Percentiles rank a stretch among this genome's conserved stretches.
These are phyloP conservation scores for Imbricaverruca yamaguchii DNA, from an alignment of 2,888 invertebrate species.

Conservation along the genomic window DNA sequence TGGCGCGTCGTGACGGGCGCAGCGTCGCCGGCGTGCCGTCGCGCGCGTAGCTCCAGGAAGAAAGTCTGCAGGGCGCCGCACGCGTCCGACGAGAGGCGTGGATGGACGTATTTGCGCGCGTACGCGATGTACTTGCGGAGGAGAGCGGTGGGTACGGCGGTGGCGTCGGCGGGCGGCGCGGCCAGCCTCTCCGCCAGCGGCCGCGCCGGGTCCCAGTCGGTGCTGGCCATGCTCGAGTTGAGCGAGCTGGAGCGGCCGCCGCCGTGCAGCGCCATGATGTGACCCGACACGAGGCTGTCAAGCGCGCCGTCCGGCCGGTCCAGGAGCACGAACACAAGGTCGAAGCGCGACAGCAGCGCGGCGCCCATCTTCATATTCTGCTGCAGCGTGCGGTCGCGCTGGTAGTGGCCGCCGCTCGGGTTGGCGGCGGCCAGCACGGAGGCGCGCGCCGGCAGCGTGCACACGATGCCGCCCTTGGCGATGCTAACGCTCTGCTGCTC, in stretches of 20 bases:
- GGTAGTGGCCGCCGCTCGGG: slow-evolving; percentile 60
- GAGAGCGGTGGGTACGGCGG: slow-evolving; percentile 63
- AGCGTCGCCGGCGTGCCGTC: slow-evolving; percentile 55
- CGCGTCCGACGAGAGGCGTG: slow-evolving; percentile 64
- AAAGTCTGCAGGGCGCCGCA: slow-evolving; percentile 63
- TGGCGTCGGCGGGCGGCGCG: slow-evolving; percentile 41
- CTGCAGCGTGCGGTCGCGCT: slow-evolving; percentile 73
- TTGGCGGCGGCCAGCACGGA: slow-evolving; percentile 89
- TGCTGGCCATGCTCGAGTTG: background rate
- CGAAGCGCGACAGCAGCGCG: slow-evolving; percentile 81
- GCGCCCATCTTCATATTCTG: slow-evolving; percentile 83
- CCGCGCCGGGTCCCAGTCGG: background rate
- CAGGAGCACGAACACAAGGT: slow-evolving; percentile 80
- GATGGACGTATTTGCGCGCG: slow-evolving; percentile 76
- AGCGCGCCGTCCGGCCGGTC: slow-evolving; percentile 76
- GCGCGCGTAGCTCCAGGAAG: slow-evolving; percentile 64
- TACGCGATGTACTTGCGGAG: slow-evolving; percentile 88
- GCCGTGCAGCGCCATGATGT: slow-evolving; percentile 65
- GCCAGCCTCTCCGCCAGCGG: slow-evolving; percentile 15
- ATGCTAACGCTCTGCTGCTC: slow-evolving; percentile 86
- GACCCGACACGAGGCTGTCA: slow-evolving; percentile 68
- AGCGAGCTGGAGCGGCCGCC: slow-evolving; percentile 1
- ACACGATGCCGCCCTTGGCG: slow-evolving; percentile 79
- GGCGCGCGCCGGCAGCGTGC: slow-evolving; percentile 70
- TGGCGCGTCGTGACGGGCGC: slow-evolving; percentile 84